Conservation (phyloP, 2,888 invertebrate species). For the Torymus auratus region DNA sequence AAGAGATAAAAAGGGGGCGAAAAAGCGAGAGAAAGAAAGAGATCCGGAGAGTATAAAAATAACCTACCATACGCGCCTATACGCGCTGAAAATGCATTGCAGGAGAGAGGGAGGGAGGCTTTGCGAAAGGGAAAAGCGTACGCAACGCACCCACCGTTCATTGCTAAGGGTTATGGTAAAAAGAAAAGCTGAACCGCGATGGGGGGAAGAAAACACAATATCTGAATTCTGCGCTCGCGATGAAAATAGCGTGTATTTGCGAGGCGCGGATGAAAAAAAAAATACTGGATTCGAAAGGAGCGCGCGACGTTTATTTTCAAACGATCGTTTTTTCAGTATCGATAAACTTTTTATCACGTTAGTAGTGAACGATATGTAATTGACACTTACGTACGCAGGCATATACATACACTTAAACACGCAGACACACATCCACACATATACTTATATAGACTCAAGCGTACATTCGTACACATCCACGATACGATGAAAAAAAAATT, state of each 20-base stretch:
- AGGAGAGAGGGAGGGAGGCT: background rate
- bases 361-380: slow-evolving; percentile 41
- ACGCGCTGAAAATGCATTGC: slow-evolving; percentile 7
- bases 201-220: background rate
- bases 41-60: slow-evolving; percentile 21
- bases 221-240: background rate
- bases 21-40: background rate
- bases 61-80: slow-evolving; percentile 21
- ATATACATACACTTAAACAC: slow-evolving; percentile 7
- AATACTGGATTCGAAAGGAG: background rate
- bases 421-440: background rate
- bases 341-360: slow-evolving; percentile 60
- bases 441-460: background rate
- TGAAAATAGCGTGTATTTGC: background rate
- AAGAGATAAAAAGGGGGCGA: background rate
- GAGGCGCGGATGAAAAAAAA: background rate
- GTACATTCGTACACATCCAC: background rate
- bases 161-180: slow-evolving; percentile 13
- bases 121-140: background rate
- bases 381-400: background rate
- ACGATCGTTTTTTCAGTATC: slow-evolving; percentile 57
- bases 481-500: slow-evolving; percentile 35
- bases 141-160: background rate
- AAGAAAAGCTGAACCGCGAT: slow-evolving; percentile 1
- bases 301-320: slow-evolving; percentile 59